Percentiles rank a stretch among this genome's conserved stretches.
Evolutionary conservation across 2,888 invertebrate genomes (phyloP).

Genomic region (Danaus chrysippus): DNA sequence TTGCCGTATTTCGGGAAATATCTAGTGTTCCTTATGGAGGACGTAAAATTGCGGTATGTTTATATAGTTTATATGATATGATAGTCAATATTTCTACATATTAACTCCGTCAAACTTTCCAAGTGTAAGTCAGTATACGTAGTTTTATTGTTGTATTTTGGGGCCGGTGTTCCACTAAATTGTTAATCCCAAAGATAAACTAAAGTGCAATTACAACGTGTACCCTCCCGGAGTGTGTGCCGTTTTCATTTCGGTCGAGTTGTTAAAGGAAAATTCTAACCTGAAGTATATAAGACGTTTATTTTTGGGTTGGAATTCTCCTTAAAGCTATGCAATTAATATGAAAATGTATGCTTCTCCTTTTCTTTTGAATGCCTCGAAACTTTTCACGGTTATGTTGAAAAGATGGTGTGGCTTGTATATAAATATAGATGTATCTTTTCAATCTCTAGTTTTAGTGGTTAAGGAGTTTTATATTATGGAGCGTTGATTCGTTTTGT

Average conservation of each 20-base stretch:
- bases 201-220: constrained; percentile 18
- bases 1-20: constrained; percentile 36
- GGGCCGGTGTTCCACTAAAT: constrained; percentile 26
- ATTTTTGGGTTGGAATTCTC: no score
- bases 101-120: neutral
- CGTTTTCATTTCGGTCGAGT: constrained; percentile 6
- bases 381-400: no score
- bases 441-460: no score
- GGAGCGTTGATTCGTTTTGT: no score
- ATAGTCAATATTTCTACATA: neutral
- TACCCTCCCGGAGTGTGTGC: constrained; percentile 1
- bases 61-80: constrained; percentile 8
- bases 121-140: constrained; percentile 13
- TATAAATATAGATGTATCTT: no score
- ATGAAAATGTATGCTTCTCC: no score
- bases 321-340: no score
- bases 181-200: constrained; percentile 27
- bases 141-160: constrained; percentile 20
- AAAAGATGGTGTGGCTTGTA: no score
- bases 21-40: constrained; percentile 32
- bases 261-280: neutral
- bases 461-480: no score
- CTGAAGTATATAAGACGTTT: neutral
- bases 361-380: no score
- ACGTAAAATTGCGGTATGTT: constrained; percentile 33